Base-by-base conservation (phyloP, 2,797 vertebrate genomes). In the Anomalospiza imberbis region DNA sequence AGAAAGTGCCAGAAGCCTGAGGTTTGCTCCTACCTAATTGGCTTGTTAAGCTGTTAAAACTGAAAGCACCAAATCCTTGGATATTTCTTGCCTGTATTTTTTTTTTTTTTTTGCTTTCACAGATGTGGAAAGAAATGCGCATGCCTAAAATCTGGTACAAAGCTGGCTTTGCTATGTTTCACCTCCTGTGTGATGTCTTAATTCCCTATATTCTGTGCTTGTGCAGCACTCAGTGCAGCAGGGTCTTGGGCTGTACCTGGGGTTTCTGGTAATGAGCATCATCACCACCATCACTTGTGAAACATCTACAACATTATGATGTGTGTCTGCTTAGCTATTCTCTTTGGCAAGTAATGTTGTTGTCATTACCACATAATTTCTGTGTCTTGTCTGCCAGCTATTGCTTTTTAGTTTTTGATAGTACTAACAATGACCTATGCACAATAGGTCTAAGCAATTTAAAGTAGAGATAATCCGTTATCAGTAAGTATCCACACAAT, bases 21-120 rank as follows among this genome's bases (percentile, higher is more conserved):
- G 54, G 54, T 81, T 91, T 88, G 47, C 54, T 90, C 18, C 80
- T 84, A 48, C 54, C 44, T 93, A 96, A 94, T 92, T 88, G 75
- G 45, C 57, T 85, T 68, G 22, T 95, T 95, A 89, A 91, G 68
- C 38, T 75, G 61, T 76, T 86, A 74, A 67, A 89, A 70, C 14
- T 3, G 80, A 91, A 93, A 87, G 17, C 13, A 58, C 13, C 17
- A 16, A 85, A 40, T 80, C 65, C 24, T 70, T 57, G 26, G 9
- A 24, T 76, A 51, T 67, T 72, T 58, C 77, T 90, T 73, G 32
- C 44, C 44, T 71, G 38, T 25, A 0, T n/a, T 24, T 70, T 48
- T 45, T 21, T 62, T 36, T 26, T 85, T 34, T 34, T 34, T 89
- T 85, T 57, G 1, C 22, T 22, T 72, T 40, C 16, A 20, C 29